Conservation (phyloP, 2,888 invertebrate genomes). For the Eupsilia transversa region DNA sequence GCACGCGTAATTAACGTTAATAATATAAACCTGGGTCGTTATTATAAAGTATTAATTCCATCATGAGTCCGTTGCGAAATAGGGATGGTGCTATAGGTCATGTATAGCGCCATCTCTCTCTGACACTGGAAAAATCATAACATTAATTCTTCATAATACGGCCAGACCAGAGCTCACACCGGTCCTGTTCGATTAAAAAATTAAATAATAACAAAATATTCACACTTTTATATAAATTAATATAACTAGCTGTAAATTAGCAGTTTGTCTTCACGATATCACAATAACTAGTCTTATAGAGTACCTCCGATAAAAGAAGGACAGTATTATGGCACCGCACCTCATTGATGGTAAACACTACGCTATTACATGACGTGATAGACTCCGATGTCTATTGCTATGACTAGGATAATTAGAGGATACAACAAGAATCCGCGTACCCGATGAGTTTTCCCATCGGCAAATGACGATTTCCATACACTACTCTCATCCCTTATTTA, state of each 20-base stretch:
- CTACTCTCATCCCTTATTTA: background rate
- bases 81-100: no score
- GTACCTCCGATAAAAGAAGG: conserved; percentile 58
- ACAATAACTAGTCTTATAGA: conserved; percentile 73
- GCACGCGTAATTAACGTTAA: background rate
- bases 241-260: conserved; percentile 77
- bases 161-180: conserved; percentile 16
- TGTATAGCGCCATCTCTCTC: no score
- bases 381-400: conserved; percentile 40
- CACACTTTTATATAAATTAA: conserved; percentile 73
- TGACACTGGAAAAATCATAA: no score
- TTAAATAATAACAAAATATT: conserved; percentile 59
- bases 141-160: no score
- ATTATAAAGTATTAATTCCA: no score
- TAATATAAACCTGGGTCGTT: background rate
- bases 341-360: conserved; percentile 61
- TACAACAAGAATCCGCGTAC: background rate
- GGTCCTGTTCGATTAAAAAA: conserved; percentile 26
- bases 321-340: conserved; percentile 79
- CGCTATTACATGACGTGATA: conserved; percentile 32
- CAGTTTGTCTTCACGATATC: conserved; percentile 72
- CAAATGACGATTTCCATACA: background rate
- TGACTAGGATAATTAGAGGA: background rate
- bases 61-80: no score
- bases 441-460: background rate